phyloP scores from a whole-genome alignment of 2,113 vertebrate species.

The Fulmarus glacialis region DNA sequence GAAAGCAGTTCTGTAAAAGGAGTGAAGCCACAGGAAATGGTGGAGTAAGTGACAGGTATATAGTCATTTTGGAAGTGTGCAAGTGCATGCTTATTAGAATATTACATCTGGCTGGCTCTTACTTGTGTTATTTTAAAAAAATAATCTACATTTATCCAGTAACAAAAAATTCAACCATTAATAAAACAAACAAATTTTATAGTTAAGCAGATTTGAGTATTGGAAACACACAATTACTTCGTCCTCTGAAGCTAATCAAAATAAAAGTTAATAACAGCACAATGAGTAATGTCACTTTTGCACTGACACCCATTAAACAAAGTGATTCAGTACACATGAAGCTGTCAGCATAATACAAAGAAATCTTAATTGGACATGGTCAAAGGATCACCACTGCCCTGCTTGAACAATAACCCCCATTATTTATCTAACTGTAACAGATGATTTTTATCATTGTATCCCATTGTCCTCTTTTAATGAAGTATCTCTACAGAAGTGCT shows the following conservation, averaged over 20 bases:
- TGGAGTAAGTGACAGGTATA: not conserved
- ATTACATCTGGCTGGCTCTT: not conserved
- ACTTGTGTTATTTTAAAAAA: not conserved
- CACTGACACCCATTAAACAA: not conserved
- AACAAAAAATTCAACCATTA: not conserved
- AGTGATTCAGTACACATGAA: not conserved
- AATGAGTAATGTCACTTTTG: not conserved
- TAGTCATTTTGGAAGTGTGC: not conserved
- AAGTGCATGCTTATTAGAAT: not conserved
- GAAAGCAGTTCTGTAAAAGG: not conserved
- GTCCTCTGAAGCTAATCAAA: not conserved
- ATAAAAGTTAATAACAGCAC: not conserved
- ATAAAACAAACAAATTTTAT: not conserved
- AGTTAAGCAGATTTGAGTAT: not conserved
- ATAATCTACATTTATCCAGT: not conserved
- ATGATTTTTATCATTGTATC: not conserved
- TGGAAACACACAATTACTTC: not conserved
- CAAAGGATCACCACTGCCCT: not conserved
- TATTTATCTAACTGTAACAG: not conserved
- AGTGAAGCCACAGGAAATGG: not conserved
- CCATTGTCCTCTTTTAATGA: not conserved
- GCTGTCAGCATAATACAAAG: not conserved
- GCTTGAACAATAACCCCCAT: conserved; percentile 38
- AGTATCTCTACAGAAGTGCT: not conserved
- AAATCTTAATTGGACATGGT: not conserved